Evolutionary conservation across 2,113 vertebrate species (phyloP).

Genomic region (Lagenorhynchus albirostris): DNA sequence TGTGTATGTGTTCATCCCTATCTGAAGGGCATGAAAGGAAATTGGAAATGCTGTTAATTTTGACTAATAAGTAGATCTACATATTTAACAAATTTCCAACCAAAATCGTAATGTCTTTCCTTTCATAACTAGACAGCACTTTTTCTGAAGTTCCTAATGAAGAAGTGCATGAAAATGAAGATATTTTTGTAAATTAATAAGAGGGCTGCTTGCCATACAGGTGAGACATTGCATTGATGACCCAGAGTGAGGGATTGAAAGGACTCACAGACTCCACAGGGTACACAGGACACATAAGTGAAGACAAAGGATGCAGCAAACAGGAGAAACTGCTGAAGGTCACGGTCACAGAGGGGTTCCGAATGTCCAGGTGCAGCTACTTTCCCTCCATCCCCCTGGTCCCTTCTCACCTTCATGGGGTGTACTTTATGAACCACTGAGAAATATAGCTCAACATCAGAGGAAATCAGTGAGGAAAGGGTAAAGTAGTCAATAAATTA

Average conservation of each 20-base stretch:
- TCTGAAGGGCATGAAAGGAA: background rate
- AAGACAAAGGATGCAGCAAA: accelerated
- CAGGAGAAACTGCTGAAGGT: accelerated
- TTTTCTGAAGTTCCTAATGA: background rate
- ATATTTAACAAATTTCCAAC: background rate
- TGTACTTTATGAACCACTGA: background rate
- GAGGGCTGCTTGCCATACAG: no score
- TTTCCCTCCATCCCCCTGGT: accelerated
- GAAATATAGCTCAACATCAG: accelerated
- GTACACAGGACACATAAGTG: accelerated
- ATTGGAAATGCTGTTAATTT: background rate
- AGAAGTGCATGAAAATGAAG: background rate
- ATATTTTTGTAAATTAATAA: no score
- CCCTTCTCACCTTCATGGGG: background rate
- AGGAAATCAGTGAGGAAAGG: background rate
- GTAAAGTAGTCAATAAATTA: accelerated
- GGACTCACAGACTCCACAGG: accelerated
- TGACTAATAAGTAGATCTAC: background rate
- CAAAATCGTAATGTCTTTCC: background rate
- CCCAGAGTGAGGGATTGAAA: accelerated
- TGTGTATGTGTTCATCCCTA: no score
- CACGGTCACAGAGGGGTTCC: accelerated
- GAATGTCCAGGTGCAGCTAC: accelerated
- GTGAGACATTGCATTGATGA: accelerated
- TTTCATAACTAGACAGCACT: background rate